phyloP scores from a whole-genome alignment of 2,888 invertebrate genomes.

The Rhyacophila evoluta region DNA sequence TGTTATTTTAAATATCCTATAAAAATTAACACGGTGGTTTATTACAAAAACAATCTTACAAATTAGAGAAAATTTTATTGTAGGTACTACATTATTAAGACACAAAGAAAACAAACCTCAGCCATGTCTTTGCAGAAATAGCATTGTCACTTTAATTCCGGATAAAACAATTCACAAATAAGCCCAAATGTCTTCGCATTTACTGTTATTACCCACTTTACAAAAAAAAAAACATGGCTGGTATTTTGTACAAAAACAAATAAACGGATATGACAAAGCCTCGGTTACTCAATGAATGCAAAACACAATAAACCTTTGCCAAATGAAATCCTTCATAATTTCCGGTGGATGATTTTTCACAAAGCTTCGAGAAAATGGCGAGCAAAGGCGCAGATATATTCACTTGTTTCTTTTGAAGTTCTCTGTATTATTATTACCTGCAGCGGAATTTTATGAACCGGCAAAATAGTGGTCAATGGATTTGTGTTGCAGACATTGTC shows the following conservation, averaged over 20 bases:
- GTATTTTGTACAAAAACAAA: constrained; percentile 24
- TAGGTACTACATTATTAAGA: neutral
- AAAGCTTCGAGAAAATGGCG: constrained; percentile 22
- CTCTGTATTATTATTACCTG: neutral
- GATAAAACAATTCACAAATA: constrained; percentile 24
- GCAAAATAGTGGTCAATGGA: neutral
- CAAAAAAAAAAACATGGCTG: constrained; percentile 13
- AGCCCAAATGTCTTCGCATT: constrained; percentile 17
- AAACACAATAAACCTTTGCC: constrained; percentile 24
- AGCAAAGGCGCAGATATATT: neutral
- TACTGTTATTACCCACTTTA: constrained; percentile 22
- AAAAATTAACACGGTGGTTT: too few species aligned
- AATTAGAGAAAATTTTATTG: neutral
- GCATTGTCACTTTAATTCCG: constrained; percentile 9
- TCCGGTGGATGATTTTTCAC: constrained; percentile 24
- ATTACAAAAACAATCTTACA: too few species aligned
- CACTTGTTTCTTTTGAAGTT: constrained; percentile 10
- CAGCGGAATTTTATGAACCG: neutral
- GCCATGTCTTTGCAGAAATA: neutral
- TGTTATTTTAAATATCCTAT: too few species aligned
- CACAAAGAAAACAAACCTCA: neutral
- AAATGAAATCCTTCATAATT: constrained; percentile 24
- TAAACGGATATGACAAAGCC: constrained; percentile 24
- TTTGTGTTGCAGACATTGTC: neutral
- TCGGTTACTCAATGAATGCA: constrained; percentile 24